Conservation (phyloP, 2,888 invertebrate species). For the Drosophila ustulata region DNA sequence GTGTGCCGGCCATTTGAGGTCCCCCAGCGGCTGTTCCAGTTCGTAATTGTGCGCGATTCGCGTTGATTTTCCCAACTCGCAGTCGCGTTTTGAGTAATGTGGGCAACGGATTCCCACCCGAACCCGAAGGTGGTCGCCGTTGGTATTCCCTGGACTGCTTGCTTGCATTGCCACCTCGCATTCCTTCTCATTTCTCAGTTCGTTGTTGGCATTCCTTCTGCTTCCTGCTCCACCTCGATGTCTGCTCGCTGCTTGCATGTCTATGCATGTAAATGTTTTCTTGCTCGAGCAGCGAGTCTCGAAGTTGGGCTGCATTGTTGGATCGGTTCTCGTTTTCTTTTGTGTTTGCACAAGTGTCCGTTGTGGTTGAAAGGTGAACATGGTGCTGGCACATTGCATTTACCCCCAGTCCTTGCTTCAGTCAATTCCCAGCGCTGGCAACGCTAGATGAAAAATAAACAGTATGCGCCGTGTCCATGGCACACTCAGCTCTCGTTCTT, state of each 20-base stretch:
- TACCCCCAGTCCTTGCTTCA: conserved; percentile 21
- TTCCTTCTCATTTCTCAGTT: conserved; percentile 13
- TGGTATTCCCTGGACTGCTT: conserved; percentile 34
- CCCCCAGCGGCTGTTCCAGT: conserved; percentile 44
- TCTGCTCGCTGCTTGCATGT: conserved; percentile 53
- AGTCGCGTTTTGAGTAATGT: conserved; percentile 43
- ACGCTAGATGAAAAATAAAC: conserved; percentile 77
- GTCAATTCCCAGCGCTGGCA: conserved; percentile 30
- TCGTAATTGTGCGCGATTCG: conserved; percentile 65
- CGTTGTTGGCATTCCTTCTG: neutral
- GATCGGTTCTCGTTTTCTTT: conserved; percentile 31
- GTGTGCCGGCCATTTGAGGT: conserved; percentile 58
- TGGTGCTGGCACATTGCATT: conserved; percentile 44
- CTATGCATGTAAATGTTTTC: conserved; percentile 73
- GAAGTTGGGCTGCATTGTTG: conserved; percentile 14
- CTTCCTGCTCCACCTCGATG: neutral
- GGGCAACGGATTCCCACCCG: conserved; percentile 12
- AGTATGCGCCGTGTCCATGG: conserved; percentile 63
- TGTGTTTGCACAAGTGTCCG: conserved; percentile 77
- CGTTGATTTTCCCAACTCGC: conserved; percentile 51
- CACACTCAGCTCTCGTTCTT: conserved; percentile 9
- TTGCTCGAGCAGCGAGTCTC: conserved; percentile 40
- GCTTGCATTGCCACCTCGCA: conserved; percentile 21
- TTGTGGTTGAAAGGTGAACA: conserved; percentile 77
- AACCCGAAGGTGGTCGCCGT: conserved; percentile 19